A percentile compares a stretch with the other conserved stretches of the same genome.
Evolutionary conservation across 2,888 invertebrate genomes (phyloP).

Genomic region (Strigamia maritima): DNA sequence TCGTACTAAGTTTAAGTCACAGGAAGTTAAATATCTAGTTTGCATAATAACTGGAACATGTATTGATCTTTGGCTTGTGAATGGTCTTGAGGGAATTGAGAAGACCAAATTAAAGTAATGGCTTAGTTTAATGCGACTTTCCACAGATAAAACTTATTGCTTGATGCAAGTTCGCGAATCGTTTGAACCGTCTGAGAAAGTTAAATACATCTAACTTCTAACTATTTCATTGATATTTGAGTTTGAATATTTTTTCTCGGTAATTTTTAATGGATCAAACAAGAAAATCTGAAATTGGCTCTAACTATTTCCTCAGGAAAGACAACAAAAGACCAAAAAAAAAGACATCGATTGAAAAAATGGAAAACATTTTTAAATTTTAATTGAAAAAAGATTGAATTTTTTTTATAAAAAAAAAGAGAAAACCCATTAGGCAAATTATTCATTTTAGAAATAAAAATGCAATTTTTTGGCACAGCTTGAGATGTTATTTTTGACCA

Average conservation of each 20-base stretch:
- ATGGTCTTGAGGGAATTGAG: neutral
- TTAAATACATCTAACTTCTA: too few relatives aligned
- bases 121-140: neutral
- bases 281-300: neutral
- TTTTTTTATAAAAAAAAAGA: neutral
- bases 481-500: neutral
- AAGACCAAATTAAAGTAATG: neutral
- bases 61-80: neutral
- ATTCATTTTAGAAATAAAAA: neutral
- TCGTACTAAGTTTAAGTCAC: neutral
- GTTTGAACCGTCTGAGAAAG: neutral
- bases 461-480: neutral
- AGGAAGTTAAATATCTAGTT: neutral
- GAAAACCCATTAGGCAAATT: neutral
- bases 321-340: neutral
- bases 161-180: neutral
- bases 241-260: too few relatives aligned
- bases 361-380: neutral
- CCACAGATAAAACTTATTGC: neutral
- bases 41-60: neutral
- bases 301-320: neutral
- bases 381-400: neutral
- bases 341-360: neutral
- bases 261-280: too few relatives aligned
- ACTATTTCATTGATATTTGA: too few relatives aligned